phyloP scores from a whole-genome alignment of 2,797 vertebrate species.

The Sebastes ruberrimus region DNA sequence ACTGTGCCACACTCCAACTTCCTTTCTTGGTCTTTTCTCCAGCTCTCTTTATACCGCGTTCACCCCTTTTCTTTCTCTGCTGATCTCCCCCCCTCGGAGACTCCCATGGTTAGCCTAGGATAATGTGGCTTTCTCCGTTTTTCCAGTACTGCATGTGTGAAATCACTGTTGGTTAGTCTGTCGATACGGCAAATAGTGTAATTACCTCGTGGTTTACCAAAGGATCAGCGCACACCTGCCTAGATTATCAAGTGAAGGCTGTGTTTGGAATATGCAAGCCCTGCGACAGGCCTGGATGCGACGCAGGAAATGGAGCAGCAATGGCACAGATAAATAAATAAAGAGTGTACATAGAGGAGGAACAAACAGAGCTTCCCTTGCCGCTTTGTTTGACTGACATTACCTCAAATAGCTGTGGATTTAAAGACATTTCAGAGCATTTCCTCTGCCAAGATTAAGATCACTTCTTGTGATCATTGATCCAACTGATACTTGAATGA shows the following conservation, averaged over 20 bases:
- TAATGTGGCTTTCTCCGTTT: conserved; percentile 44
- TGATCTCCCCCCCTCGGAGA: conserved; percentile 31
- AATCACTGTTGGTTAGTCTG: conserved; percentile 48
- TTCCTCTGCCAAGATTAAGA: conserved; percentile 8
- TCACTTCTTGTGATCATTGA: conserved; percentile 3
- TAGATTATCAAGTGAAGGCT: conserved; percentile 47
- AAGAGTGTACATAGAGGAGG: conserved; percentile 24
- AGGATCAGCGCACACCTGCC: conserved; percentile 71
- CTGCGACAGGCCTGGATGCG: conserved; percentile 11
- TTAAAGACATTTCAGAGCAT: conserved; percentile 4
- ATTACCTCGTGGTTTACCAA: conserved; percentile 69
- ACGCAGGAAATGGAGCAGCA: conserved; percentile 35
- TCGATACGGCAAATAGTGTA: conserved; percentile 69
- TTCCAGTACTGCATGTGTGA: conserved; percentile 6
- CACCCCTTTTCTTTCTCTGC: conserved; percentile 35
- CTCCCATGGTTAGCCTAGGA: conserved; percentile 44
- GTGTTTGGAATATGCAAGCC: conserved; percentile 33
- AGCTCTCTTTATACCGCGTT: conserved; percentile 46
- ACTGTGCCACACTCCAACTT: conserved; percentile 54
- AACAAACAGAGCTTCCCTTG: conserved; percentile 14
- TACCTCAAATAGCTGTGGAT: background rate
- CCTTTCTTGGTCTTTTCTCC: conserved; percentile 55
- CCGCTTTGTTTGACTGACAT: conserved; percentile 1
- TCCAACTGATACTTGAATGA: background rate
- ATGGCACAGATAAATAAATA: conserved; percentile 33